Conservation (phyloP, 2,113 vertebrate genomes). For the Phocoena sinus region DNA sequence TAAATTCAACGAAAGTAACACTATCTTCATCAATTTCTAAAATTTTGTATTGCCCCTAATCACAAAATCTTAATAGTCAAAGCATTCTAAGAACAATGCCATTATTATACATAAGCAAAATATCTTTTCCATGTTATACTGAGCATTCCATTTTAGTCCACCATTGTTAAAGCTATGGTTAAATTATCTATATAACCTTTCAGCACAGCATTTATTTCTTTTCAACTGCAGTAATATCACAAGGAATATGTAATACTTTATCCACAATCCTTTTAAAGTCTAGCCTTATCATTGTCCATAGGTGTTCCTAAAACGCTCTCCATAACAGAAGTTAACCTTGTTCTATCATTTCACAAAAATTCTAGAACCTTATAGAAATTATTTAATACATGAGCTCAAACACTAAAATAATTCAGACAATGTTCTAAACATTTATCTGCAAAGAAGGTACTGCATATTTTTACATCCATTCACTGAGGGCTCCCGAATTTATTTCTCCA, state of each 20-base stretch:
- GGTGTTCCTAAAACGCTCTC: neutral
- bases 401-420: neutral
- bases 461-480: neutral
- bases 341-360: neutral
- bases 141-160: neutral
- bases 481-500: neutral
- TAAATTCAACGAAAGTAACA: slow-evolving; percentile 39
- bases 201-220: neutral
- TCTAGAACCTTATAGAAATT: neutral
- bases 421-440: neutral
- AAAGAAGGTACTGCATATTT: neutral
- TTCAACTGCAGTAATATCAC: neutral
- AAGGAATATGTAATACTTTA: neutral
- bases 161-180: neutral
- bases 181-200: neutral
- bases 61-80: neutral
- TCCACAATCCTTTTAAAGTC: neutral
- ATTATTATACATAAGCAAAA: neutral
- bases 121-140: neutral
- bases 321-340: neutral
- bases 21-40: slow-evolving; percentile 35
- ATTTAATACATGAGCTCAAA: neutral
- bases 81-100: slow-evolving; percentile 9
- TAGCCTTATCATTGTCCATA: neutral
- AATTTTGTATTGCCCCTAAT: slow-evolving; percentile 38